Percentiles rank a stretch among this genome's conserved stretches.
Evolutionary conservation across 30 jellyfish, hydroid and myxozoan species (phyloP).

Genomic region (Aurelia aurita complex sp. Pacific): DNA sequence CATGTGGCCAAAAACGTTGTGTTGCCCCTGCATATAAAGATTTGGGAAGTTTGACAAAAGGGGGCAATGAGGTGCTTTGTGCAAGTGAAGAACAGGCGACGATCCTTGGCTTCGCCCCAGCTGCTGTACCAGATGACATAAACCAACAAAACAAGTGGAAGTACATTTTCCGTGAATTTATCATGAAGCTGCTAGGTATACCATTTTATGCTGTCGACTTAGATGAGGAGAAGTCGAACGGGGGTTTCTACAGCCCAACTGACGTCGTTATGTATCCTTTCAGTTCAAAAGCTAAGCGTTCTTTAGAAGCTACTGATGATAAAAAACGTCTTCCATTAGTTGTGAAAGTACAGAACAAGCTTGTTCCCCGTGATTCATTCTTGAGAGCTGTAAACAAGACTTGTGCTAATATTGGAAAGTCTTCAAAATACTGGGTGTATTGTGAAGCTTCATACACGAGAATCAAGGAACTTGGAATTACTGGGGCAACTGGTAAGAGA

Average conservation of each 20-base stretch:
- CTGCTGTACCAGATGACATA: conserved; percentile 27
- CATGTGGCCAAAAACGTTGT: conserved; percentile 42
- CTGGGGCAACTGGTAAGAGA: conserved; percentile 6
- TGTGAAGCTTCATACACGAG: conserved; percentile 11
- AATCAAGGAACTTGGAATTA: conserved; percentile 37
- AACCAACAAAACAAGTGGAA: conserved; percentile 23
- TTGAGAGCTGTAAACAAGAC: conserved; percentile 42
- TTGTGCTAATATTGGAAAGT: conserved; percentile 3
- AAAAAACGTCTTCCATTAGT: neutral
- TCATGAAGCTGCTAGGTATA: conserved; percentile 18
- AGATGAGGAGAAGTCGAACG: conserved; percentile 51
- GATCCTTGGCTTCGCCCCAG: neutral
- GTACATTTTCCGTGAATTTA: conserved; percentile 24
- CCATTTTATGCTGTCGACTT: conserved; percentile 43
- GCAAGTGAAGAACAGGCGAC: conserved; percentile 13
- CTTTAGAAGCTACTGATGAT: neutral
- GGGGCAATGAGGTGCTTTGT: conserved; percentile 27
- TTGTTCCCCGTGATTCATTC: conserved; percentile 38
- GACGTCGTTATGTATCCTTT: conserved; percentile 62
- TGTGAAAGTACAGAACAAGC: conserved; percentile 19
- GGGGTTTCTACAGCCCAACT: conserved; percentile 55
- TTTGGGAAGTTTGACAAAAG: neutral
- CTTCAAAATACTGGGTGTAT: conserved; percentile 24
- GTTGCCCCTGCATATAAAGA: conserved; percentile 41
- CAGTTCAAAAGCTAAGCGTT: conserved; percentile 10